phyloP scores from a whole-genome alignment of 1,140 invertebrate genomes.

The Andricus grossulariae region DNA sequence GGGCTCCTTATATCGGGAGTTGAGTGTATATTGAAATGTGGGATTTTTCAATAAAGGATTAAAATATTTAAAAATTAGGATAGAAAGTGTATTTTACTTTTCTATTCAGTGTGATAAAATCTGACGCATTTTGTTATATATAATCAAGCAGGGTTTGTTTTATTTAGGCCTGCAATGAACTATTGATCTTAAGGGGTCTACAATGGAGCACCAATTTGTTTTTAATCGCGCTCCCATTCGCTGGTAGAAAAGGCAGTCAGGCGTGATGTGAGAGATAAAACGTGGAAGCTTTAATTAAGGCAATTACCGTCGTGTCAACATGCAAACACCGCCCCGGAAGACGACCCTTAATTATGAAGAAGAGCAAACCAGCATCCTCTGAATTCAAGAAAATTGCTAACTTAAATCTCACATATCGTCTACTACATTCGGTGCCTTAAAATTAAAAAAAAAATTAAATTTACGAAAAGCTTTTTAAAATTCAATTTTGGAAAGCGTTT shows the following conservation, averaged over 20 bases:
- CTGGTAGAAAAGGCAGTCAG: background rate
- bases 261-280: constrained; percentile 11
- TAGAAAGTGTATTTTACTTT: too few species aligned
- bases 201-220: constrained; percentile 2
- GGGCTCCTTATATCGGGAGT: too few species aligned
- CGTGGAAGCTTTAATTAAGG: constrained; percentile 15
- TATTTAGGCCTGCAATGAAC: background rate
- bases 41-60: too few species aligned
- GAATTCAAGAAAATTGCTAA: background rate
- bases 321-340: constrained; percentile 7
- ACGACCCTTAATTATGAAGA: constrained; percentile 21
- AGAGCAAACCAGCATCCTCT: constrained; percentile 15
- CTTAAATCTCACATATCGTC: background rate
- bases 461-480: too few species aligned
- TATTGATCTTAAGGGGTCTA: background rate
- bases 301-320: constrained; percentile 16
- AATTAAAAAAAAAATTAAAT: too few species aligned
- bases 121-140: too few species aligned
- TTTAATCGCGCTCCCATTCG: background rate
- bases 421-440: background rate
- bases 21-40: too few species aligned
- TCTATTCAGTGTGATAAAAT: too few species aligned
- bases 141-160: too few species aligned
- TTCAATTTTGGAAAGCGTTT: too few species aligned
- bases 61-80: too few species aligned